Evolutionary conservation across 2,797 vertebrate species (phyloP).

Genomic region (Stomatorhinus walkeri): DNA sequence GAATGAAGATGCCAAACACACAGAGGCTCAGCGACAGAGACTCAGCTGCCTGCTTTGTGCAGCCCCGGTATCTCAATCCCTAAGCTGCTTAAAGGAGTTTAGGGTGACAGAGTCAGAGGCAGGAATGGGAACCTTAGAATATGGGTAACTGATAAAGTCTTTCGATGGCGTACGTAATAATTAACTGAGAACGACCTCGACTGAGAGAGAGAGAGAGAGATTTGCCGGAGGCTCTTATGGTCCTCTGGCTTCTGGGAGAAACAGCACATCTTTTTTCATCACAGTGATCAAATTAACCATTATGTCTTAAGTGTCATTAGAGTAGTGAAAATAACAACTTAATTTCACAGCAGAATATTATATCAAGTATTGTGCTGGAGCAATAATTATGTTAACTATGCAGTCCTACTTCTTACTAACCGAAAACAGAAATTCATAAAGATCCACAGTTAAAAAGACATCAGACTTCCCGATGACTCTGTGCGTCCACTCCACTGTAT

Average conservation of each 20-base stretch:
- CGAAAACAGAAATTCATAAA: not conserved
- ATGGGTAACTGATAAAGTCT: not conserved
- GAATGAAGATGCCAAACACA: not conserved
- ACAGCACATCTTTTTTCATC: not conserved
- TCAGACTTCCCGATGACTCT: not conserved
- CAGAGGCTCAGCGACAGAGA: not conserved
- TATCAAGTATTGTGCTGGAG: constrained; percentile 5
- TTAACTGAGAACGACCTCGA: not conserved
- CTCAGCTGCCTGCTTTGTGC: not conserved
- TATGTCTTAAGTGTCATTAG: not conserved
- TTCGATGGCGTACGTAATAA: not conserved
- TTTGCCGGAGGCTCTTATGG: not conserved
- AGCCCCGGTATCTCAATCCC: not conserved
- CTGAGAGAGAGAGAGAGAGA: not conserved
- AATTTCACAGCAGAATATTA: not conserved
- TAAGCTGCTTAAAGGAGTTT: constrained; percentile 5
- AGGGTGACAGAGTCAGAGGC: not conserved
- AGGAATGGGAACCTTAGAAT: not conserved
- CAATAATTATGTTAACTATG: constrained; percentile 23
- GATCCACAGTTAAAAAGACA: not conserved
- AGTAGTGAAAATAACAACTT: not conserved
- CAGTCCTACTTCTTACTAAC: constrained; percentile 13
- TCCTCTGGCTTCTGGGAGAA: not conserved
- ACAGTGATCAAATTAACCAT: not conserved
- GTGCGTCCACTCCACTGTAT: not conserved